Evolutionary conservation across 2,888 invertebrate species (phyloP), one percentile per base, ranked within the genome.

Genomic region (Lasioglossum calceatum): DNA sequence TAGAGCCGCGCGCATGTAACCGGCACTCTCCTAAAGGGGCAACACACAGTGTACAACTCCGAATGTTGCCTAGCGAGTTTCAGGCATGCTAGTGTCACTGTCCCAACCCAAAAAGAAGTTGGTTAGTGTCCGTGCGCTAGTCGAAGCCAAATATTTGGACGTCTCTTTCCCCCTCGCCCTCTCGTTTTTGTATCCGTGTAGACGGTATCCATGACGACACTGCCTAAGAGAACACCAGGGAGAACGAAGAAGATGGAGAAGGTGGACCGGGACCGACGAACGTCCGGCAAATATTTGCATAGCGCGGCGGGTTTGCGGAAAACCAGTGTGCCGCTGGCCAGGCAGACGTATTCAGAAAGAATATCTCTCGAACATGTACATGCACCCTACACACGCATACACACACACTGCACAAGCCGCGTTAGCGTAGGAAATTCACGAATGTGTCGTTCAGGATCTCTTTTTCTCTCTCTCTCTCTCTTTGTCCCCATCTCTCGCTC

Each of bases 261-360:
- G 78, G 72, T 85, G 82, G 82, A 81, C 86, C 82, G 36, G 39
- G 82, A 44, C 72, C 86, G 87, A 86, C 90, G 91, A 91, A 92
- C 92, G 92, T 90, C 92, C 89, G 89, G 89, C 92, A 93, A 93
- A 93, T 92, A 93, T 93, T 93, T 93, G 92, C 92, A 88, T 91
- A 87, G 84, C 88, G 84, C 84, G 89, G 84, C 85, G 87, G 90
- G 90, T 92, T 92, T 91, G 92, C 87, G 91, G 91, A 92, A 90
- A 91, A 88, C 89, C 89, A 85, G 88, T 81, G 84, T 85, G 89
- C 82, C 86, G 86, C 67, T 82, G 85, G 76, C 81, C 81, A 72
- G 50, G 39, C 74, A 70, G 77, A 76, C 86, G 61, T 82, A 81
- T 82, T 86, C 89, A 50, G 79, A 89, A 87, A 86, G 85, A 82